Evolutionary conservation across 2,113 vertebrate genomes (phyloP).

Genomic region (Spizaetus ornatus): DNA sequence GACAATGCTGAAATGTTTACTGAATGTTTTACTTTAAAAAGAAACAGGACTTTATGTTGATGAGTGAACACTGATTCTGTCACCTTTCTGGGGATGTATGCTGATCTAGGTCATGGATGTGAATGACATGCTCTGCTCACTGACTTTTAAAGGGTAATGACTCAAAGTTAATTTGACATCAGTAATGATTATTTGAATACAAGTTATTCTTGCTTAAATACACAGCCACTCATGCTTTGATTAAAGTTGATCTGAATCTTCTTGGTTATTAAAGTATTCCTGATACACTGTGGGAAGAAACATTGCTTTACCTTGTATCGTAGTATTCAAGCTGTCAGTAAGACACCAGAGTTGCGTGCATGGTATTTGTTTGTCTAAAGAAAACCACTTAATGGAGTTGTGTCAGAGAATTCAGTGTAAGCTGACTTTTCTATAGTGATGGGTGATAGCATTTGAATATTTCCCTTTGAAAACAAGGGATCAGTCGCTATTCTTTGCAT

Average conservation of each 20-base stretch:
- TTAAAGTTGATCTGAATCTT: background rate
- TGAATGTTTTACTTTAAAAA: background rate
- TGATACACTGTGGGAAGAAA: background rate
- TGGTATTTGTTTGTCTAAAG: background rate
- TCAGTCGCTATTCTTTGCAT: background rate
- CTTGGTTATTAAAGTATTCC: background rate
- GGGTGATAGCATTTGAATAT: background rate
- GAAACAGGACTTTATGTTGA: background rate
- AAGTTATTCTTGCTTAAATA: slow-evolving; percentile 27
- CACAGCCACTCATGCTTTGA: background rate
- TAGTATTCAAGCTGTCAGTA: background rate
- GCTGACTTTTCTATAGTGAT: background rate
- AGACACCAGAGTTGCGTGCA: background rate
- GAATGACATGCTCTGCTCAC: background rate
- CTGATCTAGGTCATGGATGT: background rate
- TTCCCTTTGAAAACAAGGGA: background rate
- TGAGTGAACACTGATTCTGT: background rate
- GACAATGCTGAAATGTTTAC: background rate
- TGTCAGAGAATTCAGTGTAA: background rate
- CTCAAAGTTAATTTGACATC: slow-evolving; percentile 25
- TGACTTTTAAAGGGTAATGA: slow-evolving; percentile 4
- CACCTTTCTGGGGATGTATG: background rate
- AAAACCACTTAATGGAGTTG: background rate
- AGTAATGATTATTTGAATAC: slow-evolving; percentile 34
- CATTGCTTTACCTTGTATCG: background rate